Evolutionary conservation across 2,888 invertebrate genomes (phyloP).

Genomic region (Hoplodrina ambigua): DNA sequence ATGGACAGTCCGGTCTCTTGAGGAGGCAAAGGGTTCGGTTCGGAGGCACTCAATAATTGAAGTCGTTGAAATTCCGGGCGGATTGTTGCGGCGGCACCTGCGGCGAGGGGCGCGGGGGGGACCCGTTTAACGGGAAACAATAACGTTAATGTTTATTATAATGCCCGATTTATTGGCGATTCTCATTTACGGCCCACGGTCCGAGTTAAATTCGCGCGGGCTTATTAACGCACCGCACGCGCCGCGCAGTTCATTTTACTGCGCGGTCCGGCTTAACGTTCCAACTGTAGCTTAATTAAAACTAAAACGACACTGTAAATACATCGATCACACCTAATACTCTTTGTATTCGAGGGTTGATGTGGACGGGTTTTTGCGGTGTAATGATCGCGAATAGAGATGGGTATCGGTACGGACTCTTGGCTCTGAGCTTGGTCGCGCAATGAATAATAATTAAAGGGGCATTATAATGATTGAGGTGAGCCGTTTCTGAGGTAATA

Average conservation of each 20-base stretch:
- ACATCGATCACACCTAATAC: conserved; percentile 79
- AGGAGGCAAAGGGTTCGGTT: conserved; percentile 86
- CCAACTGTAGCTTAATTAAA: conserved; percentile 85
- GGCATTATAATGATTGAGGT: conserved; percentile 82
- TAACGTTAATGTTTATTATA: conserved; percentile 89
- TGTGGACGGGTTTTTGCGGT: conserved; percentile 71
- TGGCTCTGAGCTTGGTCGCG: conserved; percentile 67
- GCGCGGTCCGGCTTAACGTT: conserved; percentile 80
- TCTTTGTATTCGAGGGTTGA: conserved; percentile 75
- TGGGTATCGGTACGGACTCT: conserved; percentile 70
- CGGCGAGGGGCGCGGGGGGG: conserved; percentile 62
- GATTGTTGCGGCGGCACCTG: conserved; percentile 86
- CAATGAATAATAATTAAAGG: conserved; percentile 82
- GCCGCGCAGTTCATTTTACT: conserved; percentile 80
- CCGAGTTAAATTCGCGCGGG: conserved; percentile 80
- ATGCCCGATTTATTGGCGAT: conserved; percentile 88
- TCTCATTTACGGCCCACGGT: conserved; percentile 83
- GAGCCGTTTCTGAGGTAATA: conserved; percentile 77
- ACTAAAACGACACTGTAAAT: conserved; percentile 85
- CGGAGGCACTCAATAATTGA: conserved; percentile 89
- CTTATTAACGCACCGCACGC: conserved; percentile 82
- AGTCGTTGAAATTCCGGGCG: conserved; percentile 89
- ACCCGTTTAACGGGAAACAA: conserved; percentile 83
- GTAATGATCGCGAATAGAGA: conserved; percentile 71
- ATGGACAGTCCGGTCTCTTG: conserved; percentile 88